Evolutionary conservation across 2,797 vertebrate genomes (phyloP).

Genomic region (Melanotaenia parkinsoni): DNA sequence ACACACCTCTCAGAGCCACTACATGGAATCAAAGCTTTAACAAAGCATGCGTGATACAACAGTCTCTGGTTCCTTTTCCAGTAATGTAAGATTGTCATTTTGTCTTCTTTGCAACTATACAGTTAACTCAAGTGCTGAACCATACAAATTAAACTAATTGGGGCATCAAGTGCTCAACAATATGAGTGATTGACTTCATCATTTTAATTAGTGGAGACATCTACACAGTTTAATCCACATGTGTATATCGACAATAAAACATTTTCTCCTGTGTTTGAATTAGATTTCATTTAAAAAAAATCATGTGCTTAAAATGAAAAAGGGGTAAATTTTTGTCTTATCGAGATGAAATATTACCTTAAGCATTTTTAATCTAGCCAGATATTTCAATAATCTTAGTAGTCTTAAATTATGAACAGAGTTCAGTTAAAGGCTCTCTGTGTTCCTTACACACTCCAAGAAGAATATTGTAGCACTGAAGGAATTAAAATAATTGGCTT

Average conservation of each 20-base stretch:
- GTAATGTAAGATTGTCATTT: background rate
- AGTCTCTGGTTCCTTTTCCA: slow-evolving; percentile 2
- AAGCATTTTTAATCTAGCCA: background rate
- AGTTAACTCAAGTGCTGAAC: slow-evolving; percentile 19
- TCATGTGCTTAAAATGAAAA: background rate
- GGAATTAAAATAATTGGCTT: slow-evolving; percentile 55
- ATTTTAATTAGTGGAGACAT: slow-evolving; percentile 17
- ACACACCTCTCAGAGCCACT: slow-evolving; percentile 33
- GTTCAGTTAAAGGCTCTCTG: slow-evolving; percentile 15
- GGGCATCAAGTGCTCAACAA: slow-evolving; percentile 21
- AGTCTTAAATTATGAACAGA: background rate
- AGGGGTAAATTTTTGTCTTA: background rate
- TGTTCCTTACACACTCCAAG: slow-evolving; percentile 7
- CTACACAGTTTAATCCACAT: slow-evolving; percentile 1
- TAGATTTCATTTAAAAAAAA: background rate
- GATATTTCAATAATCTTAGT: background rate
- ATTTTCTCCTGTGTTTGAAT: slow-evolving; percentile 7
- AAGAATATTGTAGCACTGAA: slow-evolving; percentile 27
- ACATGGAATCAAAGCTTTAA: slow-evolving; percentile 28
- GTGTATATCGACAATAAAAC: slow-evolving; percentile 9
- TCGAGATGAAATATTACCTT: background rate
- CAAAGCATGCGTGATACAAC: slow-evolving; percentile 22
- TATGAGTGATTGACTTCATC: slow-evolving; percentile 23
- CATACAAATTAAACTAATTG: slow-evolving; percentile 31
- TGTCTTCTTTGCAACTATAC: background rate